A percentile compares a stretch with the other conserved stretches of the same genome.
Conservation (phyloP, 2,797 vertebrate genomes). For the Leucoraja ocellata region DNA sequence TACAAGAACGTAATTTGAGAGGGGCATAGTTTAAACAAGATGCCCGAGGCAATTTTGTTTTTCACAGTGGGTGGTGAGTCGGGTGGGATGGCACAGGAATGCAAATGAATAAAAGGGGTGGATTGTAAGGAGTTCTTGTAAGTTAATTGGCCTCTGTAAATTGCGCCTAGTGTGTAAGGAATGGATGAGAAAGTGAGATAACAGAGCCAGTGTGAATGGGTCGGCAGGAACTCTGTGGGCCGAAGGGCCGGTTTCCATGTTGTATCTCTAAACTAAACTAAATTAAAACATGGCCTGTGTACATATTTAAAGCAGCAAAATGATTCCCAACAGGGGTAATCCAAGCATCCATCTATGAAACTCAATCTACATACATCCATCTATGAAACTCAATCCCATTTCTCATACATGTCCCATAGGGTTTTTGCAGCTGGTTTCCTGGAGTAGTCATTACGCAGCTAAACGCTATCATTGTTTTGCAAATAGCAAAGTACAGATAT, state of each 20-base stretch:
- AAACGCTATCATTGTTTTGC: neutral
- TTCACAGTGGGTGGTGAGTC: neutral
- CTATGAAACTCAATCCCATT: neutral
- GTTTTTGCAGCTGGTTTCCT: neutral
- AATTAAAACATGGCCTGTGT: too few species aligned
- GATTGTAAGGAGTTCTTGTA: too few species aligned
- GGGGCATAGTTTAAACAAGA: too few species aligned
- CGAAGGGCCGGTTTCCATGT: too few species aligned
- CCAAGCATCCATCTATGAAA: neutral
- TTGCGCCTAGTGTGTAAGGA: too few species aligned
- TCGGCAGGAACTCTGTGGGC: too few species aligned
- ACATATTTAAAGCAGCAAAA: neutral
- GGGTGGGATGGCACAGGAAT: neutral
- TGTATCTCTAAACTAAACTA: too few species aligned
- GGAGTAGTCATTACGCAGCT: neutral
- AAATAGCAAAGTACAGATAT: neutral
- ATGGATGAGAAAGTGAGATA: too few species aligned
- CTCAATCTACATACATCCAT: neutral
- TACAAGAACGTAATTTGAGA: too few species aligned
- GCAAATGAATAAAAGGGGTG: neutral
- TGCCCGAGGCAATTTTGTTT: too few species aligned
- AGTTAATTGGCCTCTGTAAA: too few species aligned
- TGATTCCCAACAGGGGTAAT: neutral
- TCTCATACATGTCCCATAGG: neutral
- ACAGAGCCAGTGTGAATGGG: too few species aligned